Conservation (phyloP, 2,113 vertebrate species). For the Hyperopisus bebe region DNA sequence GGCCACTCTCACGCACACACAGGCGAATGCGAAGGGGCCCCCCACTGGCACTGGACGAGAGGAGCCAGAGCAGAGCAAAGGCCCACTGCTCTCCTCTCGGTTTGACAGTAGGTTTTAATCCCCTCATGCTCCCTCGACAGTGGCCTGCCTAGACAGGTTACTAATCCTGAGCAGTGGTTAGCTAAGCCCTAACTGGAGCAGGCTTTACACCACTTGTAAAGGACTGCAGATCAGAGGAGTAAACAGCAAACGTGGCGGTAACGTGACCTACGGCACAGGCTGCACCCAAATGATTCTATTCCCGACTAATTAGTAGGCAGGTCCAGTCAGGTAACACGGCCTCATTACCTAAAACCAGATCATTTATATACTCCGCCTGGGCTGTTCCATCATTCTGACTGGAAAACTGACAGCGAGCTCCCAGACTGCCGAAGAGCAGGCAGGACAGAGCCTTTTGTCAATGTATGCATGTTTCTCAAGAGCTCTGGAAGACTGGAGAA, state of each 20-base stretch:
- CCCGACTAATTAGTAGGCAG: neutral
- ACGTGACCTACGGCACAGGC: neutral
- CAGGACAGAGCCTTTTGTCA: neutral
- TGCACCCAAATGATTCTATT: neutral
- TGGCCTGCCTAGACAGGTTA: neutral
- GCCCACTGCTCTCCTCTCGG: neutral
- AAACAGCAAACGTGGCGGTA: neutral
- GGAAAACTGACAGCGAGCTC: neutral
- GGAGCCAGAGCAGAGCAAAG: neutral
- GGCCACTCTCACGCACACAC: slow-evolving; percentile 36
- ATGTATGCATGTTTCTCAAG: neutral
- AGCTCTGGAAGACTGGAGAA: neutral
- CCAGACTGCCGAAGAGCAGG: neutral
- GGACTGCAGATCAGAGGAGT: neutral
- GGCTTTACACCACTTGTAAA: neutral
- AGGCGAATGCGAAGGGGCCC: slow-evolving; percentile 16
- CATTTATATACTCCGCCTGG: neutral
- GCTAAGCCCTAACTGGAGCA: neutral
- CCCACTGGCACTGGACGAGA: neutral
- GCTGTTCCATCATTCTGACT: neutral
- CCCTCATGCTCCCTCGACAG: neutral
- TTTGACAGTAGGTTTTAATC: slow-evolving; percentile 14
- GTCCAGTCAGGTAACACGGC: neutral
- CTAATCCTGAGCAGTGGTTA: neutral
- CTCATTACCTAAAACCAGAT: neutral